Evolutionary conservation across 2,113 vertebrate species (phyloP), one percentile per base, ranked within the genome.

Genomic region (Motacilla alba): DNA sequence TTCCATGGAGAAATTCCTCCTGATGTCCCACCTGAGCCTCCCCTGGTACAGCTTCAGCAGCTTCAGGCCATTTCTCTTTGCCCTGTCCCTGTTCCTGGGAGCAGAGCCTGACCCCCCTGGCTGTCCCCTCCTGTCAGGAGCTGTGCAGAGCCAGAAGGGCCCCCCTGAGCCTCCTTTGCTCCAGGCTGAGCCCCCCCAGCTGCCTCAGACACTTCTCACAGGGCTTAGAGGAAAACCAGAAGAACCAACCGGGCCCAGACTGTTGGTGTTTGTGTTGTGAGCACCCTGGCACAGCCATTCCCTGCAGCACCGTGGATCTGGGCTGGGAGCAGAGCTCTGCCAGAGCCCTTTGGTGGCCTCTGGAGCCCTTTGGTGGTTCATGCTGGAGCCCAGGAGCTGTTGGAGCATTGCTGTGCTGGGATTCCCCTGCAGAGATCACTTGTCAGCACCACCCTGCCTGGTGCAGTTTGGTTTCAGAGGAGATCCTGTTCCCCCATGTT

Each of bases 351-450:
- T n/a, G 74, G 59, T 82, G 92, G 94, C 79, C 83, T 90, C 35
- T 37, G 26, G 1, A 39, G 72, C 85, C 75, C 89, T 83, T 85
- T 41, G 79, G 59, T 83, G 87, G 94, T 78, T 91, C 14, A 0
- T 33, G 76, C 81, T 35, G 77, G 89, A 76, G 91, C 77, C 1
- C 41, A 9, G 72, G 59, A 68, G 95, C 87, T 82, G 82, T 43
- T 93, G 90, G 81, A 72, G 69, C 95, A 28, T 59, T n/a, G 8
- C 30, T 77, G 46, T 53, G 37, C 74, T 50, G 96, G 94, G 94
- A 60, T 95, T 97, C 92, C 92, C 94, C 90, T 93, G 70, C 77
- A 87, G 59, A 92, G 95, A 62, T 95, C 93, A 41, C 80, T 94
- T 94, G 87, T 90, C 80, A 58, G 83, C 47, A 13, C 68, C 72